Evolutionary conservation across 2,888 invertebrate genomes (phyloP).

Genomic region (Pomacea canaliculata): DNA sequence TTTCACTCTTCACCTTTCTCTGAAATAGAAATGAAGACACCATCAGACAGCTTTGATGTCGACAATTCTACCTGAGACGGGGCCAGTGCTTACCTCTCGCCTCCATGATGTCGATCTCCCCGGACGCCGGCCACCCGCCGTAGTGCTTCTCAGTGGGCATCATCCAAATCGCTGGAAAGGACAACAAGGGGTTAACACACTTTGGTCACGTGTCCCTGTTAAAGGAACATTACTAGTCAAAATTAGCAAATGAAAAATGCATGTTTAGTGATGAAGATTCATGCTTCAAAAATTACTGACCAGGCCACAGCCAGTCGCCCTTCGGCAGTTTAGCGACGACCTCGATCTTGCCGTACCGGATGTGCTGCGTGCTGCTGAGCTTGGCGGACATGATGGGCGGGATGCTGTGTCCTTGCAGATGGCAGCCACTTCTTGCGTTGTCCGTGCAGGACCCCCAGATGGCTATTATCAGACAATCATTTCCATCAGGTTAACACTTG

Average conservation of each 20-base stretch:
- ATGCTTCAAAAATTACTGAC: background rate
- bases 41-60: too few species aligned
- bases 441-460: constrained; percentile 48
- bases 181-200: too few species aligned
- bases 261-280: background rate
- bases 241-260: background rate
- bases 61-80: too few species aligned
- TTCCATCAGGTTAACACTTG: too few species aligned
- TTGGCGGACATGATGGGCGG: constrained; percentile 80
- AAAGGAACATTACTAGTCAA: background rate
- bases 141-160: background rate
- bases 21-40: too few species aligned
- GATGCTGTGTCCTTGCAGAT: constrained; percentile 70
- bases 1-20: too few species aligned
- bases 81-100: background rate
- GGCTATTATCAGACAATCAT: constrained; percentile 28
- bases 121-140: constrained; percentile 11
- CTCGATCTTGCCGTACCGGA: constrained; percentile 78
- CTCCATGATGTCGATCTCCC: constrained; percentile 21
- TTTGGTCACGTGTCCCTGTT: too few species aligned
- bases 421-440: constrained; percentile 68
- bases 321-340: constrained; percentile 78
- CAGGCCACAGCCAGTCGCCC: constrained; percentile 79
- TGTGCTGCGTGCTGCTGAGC: constrained; percentile 75
- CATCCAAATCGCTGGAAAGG: background rate